Conservation (phyloP, 2,113 vertebrate genomes). For the Synodontis membranacea region DNA sequence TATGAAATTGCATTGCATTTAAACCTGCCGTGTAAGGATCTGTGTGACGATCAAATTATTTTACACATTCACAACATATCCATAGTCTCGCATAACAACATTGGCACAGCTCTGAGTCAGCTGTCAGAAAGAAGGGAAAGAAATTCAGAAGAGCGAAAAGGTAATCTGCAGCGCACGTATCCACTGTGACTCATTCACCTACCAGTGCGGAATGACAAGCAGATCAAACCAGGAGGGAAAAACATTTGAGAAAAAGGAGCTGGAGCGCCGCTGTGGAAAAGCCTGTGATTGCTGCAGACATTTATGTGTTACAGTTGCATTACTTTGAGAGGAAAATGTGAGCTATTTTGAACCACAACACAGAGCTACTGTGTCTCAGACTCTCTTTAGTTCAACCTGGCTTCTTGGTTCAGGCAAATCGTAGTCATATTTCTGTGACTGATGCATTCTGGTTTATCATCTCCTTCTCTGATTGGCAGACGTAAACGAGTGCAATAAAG, state of each 20-base stretch:
- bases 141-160: neutral
- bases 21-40: neutral
- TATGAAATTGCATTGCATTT: neutral
- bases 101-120: conserved; percentile 7
- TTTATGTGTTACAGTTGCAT: conserved; percentile 11
- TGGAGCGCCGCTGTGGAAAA: conserved; percentile 9
- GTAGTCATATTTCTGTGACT: neutral
- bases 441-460: conserved; percentile 43
- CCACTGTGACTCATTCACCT: conserved; percentile 30
- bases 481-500: conserved; percentile 82
- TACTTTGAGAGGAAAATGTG: conserved; percentile 35
- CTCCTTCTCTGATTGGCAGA: conserved; percentile 72
- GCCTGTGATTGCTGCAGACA: neutral
- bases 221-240: conserved; percentile 8
- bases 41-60: neutral
- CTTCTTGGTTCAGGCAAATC: neutral
- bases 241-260: neutral
- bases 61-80: neutral
- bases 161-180: conserved; percentile 24
- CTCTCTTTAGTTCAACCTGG: neutral
- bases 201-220: conserved; percentile 29
- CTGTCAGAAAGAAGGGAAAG: neutral
- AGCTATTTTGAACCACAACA: neutral
- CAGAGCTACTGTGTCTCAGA: neutral
- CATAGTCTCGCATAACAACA: neutral